Percentiles rank a stretch among this genome's conserved stretches.
Evolutionary conservation across 1,140 invertebrate species (phyloP).

Genomic region (Maconellicoccus hirsutus): DNA sequence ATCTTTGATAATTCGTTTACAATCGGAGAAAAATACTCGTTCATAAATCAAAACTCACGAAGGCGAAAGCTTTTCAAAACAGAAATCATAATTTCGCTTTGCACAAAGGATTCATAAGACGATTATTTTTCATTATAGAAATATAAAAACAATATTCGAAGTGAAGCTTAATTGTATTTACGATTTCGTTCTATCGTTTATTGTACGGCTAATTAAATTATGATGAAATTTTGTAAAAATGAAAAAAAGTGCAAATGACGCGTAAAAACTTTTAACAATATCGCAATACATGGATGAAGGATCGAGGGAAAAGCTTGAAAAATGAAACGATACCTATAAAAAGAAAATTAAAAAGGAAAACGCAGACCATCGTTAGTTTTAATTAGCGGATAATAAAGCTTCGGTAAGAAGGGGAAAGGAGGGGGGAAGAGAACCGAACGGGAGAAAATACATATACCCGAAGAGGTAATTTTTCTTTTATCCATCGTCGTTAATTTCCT

Average conservation of each 20-base stretch:
- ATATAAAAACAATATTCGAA: background rate
- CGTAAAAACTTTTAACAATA: slow-evolving; percentile 1
- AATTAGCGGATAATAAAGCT: background rate
- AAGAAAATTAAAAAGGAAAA: background rate
- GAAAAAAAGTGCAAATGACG: slow-evolving; percentile 18
- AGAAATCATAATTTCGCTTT: background rate
- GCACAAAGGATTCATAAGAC: background rate
- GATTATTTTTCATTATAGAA: background rate
- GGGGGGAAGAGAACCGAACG: too few species aligned
- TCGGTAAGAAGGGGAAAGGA: too few species aligned
- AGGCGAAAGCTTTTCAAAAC: too few species aligned
- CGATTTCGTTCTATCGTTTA: background rate
- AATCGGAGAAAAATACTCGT: too few species aligned
- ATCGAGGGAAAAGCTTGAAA: background rate
- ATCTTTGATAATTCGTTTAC: too few species aligned
- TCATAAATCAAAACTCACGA: too few species aligned
- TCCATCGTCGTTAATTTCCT: slow-evolving; percentile 8
- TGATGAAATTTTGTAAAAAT: slow-evolving; percentile 12
- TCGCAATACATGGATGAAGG: too few species aligned
- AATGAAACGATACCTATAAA: background rate
- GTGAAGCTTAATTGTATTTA: background rate
- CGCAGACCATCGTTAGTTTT: background rate
- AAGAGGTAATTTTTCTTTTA: background rate
- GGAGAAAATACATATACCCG: too few species aligned
- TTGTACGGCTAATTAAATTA: slow-evolving; percentile 8